These are phyloP conservation scores for Diachrysia chrysitis DNA, from an alignment of 2,888 invertebrate species.

Conservation along the genomic window DNA sequence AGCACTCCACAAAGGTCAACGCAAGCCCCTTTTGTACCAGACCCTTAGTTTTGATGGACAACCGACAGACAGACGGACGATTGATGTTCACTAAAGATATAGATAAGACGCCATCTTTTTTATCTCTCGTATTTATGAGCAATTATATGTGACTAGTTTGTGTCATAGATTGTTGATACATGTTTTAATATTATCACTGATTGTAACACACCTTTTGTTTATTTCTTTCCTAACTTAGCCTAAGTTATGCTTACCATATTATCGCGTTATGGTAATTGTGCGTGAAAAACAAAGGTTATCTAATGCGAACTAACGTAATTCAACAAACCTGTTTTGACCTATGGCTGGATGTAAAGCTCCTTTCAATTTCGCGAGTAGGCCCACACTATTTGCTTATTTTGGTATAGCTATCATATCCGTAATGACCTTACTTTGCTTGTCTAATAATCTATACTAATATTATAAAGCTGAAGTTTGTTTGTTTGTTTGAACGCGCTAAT, in stretches of 20 bases:
- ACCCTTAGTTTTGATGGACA: constrained; percentile 61
- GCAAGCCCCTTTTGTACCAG: constrained; percentile 44
- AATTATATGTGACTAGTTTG: constrained; percentile 38
- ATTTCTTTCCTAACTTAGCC: not conserved
- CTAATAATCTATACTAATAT: not conserved
- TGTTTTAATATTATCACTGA: not conserved
- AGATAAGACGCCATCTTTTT: constrained; percentile 35
- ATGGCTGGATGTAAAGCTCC: not conserved
- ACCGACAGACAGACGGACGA: constrained; percentile 50
- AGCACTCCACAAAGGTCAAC: constrained; percentile 57
- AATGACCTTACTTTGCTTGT: not conserved
- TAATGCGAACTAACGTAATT: constrained; percentile 17
- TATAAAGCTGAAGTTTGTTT: too few species aligned
- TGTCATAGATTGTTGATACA: constrained; percentile 21
- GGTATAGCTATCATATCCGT: not conserved
- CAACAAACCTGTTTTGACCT: not conserved
- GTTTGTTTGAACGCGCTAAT: too few species aligned
- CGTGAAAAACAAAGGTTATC: constrained; percentile 7
- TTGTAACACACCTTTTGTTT: not conserved
- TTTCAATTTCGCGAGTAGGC: not conserved
- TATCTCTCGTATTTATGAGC: constrained; percentile 44
- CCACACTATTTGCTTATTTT: not conserved
- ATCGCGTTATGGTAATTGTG: constrained; percentile 1
- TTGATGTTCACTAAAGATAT: constrained; percentile 48
- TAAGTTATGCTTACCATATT: not conserved